Evolutionary conservation across 2,797 vertebrate genomes (phyloP).

Genomic region (Trachops cirrhosus): DNA sequence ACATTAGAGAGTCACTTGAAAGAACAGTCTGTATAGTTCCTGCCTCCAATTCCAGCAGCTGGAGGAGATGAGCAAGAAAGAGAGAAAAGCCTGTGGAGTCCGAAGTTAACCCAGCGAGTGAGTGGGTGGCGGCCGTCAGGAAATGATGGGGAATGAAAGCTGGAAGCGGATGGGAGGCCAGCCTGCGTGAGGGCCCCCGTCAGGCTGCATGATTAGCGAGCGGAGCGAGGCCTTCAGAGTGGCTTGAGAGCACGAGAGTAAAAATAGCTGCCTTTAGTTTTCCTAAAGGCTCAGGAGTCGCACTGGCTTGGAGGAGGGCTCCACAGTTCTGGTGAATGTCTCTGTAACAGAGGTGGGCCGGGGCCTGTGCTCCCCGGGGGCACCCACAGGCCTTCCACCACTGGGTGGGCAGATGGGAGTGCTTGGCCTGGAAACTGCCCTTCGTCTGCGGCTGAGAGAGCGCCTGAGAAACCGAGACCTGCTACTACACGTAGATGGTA

Average conservation of each 20-base stretch:
- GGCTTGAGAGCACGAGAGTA: neutral
- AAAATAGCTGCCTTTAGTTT: slow-evolving; percentile 25
- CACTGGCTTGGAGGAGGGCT: neutral
- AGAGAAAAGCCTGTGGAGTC: slow-evolving; percentile 66
- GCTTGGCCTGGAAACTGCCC: neutral
- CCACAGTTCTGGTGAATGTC: neutral
- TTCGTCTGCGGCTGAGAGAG: neutral
- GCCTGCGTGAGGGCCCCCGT: neutral
- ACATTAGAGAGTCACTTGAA: slow-evolving; percentile 66
- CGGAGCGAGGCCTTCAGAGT: neutral
- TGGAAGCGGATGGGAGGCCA: slow-evolving; percentile 19
- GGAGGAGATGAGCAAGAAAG: slow-evolving; percentile 68
- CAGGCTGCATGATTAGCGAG: neutral
- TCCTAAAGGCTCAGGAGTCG: neutral
- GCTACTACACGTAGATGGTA: neutral
- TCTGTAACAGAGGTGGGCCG: neutral
- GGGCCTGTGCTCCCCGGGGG: neutral
- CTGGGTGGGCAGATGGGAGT: neutral
- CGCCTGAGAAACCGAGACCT: neutral
- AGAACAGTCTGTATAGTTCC: slow-evolving; percentile 71
- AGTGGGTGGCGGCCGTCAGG: slow-evolving; percentile 67
- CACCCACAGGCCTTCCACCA: neutral
- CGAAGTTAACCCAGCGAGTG: slow-evolving; percentile 63
- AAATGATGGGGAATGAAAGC: slow-evolving; percentile 9
- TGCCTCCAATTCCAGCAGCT: slow-evolving; percentile 70